phyloP scores from a whole-genome alignment of 92 coral and sea anemone species.

The Palythoa grandis region DNA sequence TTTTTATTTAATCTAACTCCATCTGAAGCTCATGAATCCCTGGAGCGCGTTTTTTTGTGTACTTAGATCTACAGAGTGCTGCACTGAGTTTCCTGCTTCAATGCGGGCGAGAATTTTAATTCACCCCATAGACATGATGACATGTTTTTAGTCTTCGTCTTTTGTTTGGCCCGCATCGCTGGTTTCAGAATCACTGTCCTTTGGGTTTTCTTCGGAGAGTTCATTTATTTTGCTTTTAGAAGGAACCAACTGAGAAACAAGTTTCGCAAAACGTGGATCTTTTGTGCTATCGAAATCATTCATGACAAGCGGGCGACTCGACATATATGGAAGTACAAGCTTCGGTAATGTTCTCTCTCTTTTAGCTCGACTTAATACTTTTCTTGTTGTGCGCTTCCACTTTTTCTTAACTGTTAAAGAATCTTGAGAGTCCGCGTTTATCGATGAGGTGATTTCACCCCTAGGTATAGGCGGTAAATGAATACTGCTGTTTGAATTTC shows the following conservation, averaged over 20 bases:
- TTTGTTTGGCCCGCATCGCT: neutral
- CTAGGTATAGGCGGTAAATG: constrained; percentile 15
- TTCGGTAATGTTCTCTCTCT: neutral
- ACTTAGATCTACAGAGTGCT: too few species aligned
- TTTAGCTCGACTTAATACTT: neutral
- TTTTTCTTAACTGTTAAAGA: neutral
- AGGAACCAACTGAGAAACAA: constrained; percentile 36
- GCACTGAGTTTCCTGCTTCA: too few species aligned
- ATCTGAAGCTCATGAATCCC: too few species aligned
- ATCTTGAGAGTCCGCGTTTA: neutral
- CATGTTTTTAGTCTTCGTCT: neutral
- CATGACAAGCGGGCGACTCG: neutral
- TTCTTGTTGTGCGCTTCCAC: constrained; percentile 17
- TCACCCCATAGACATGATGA: too few species aligned
- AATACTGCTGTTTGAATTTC: constrained; percentile 9
- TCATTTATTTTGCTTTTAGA: constrained; percentile 10
- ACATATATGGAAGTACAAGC: neutral
- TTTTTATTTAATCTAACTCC: too few species aligned
- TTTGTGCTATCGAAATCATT: constrained; percentile 18
- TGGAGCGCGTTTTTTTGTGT: too few species aligned
- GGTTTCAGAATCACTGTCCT: neutral
- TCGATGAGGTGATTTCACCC: neutral
- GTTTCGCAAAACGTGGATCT: constrained; percentile 42
- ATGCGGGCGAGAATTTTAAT: too few species aligned
- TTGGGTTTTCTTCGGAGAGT: neutral